phyloP scores from a whole-genome alignment of 2,797 vertebrate genomes.

The Euthynnus affinis region DNA sequence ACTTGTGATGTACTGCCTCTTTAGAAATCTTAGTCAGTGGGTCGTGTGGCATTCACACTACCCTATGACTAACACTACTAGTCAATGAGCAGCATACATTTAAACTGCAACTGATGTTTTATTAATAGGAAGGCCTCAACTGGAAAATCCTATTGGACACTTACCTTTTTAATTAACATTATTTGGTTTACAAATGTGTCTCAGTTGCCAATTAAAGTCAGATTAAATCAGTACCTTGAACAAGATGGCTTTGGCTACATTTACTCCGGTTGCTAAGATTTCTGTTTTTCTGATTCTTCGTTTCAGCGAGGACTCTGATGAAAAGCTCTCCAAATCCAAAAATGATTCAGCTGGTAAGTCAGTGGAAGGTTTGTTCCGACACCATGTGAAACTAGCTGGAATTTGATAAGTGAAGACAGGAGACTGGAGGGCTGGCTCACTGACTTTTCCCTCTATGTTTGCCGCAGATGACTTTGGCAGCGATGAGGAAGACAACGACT shows the following conservation, averaged over 20 bases:
- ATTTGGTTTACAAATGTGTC: not conserved
- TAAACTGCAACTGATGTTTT: not conserved
- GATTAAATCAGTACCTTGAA: not conserved
- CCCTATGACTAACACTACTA: too few species aligned
- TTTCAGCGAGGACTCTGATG: conserved; percentile 96
- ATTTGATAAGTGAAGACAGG: not conserved
- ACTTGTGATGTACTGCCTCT: not conserved
- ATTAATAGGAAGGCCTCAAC: not conserved
- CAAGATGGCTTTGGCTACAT: not conserved
- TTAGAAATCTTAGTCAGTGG: not conserved
- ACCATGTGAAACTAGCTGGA: conserved; percentile 1
- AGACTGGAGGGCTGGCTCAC: not conserved
- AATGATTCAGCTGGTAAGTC: conserved; percentile 94
- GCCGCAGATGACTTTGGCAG: conserved; percentile 90
- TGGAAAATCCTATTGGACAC: too few species aligned
- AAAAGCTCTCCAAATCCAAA: conserved; percentile 96
- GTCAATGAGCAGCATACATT: too few species aligned
- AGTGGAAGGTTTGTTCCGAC: not conserved
- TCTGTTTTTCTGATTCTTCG: not conserved
- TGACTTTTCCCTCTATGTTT: conserved; percentile 14
- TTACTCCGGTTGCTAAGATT: not conserved
- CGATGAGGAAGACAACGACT: conserved; percentile 90
- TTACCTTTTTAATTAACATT: not conserved
- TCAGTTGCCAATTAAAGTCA: not conserved
- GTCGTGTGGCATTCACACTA: too few species aligned